Evolutionary conservation across 2,797 vertebrate genomes (phyloP).

Genomic region (Pantherophis vulpinus): DNA sequence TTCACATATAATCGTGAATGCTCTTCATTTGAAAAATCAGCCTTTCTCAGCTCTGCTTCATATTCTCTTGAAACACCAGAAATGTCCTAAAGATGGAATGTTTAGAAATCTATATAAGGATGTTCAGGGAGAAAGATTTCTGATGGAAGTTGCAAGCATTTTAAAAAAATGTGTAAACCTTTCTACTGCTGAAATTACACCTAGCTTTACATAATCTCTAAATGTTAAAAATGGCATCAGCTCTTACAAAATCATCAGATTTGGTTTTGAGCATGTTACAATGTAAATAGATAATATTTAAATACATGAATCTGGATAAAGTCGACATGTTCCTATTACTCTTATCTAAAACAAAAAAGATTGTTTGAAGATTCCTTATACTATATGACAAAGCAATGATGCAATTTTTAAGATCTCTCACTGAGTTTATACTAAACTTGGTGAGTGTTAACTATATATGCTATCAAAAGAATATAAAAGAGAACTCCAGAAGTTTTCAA

Average conservation of each 20-base stretch:
- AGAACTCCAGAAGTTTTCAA: neutral
- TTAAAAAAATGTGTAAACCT: neutral
- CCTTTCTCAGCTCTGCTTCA: conserved; percentile 79
- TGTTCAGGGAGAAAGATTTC: neutral
- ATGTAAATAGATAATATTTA: neutral
- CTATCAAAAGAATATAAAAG: neutral
- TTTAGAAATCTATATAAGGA: conserved; percentile 57
- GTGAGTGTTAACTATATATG: neutral
- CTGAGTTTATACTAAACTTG: neutral
- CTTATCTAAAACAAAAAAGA: neutral
- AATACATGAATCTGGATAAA: neutral
- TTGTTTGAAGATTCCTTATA: neutral
- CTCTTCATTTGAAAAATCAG: conserved; percentile 84
- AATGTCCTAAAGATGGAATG: conserved; percentile 78
- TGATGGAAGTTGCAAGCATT: neutral
- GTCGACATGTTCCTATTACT: neutral
- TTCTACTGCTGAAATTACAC: neutral
- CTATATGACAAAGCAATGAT: neutral
- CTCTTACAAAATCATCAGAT: neutral
- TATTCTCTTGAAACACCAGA: conserved; percentile 77
- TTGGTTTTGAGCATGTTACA: neutral
- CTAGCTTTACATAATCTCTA: neutral
- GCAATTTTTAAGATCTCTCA: neutral
- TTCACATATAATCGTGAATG: conserved; percentile 91
- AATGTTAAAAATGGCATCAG: neutral